Conservation (phyloP, 2,797 vertebrate genomes). For the Neosilurus hyrtlii region DNA sequence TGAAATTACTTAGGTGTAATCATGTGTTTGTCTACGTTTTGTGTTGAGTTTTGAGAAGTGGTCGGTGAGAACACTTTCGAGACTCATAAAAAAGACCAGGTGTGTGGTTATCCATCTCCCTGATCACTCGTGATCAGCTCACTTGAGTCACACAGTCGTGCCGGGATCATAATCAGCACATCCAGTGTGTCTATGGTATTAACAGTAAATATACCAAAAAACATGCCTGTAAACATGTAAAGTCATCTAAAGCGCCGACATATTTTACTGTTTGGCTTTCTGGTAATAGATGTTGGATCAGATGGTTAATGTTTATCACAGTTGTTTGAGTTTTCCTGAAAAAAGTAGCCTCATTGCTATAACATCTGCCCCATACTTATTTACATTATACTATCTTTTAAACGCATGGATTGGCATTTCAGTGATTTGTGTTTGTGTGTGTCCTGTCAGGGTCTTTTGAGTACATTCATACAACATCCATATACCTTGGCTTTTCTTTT, state of each 20-base stretch:
- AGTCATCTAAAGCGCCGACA: background rate
- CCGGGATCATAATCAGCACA: background rate
- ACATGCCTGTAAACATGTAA: background rate
- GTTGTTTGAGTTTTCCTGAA: background rate
- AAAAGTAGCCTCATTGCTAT: background rate
- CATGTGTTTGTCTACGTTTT: background rate
- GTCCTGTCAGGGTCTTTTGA: background rate
- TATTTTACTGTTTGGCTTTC: background rate
- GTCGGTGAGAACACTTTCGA: background rate
- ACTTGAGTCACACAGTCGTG: background rate
- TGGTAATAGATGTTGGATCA: background rate
- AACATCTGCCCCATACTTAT: background rate
- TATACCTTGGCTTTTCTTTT: background rate
- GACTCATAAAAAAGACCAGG: background rate
- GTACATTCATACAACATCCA: background rate
- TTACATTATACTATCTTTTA: background rate
- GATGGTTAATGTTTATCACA: constrained; percentile 1
- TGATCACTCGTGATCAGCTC: background rate
- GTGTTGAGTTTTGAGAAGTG: background rate
- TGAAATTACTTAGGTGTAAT: background rate
- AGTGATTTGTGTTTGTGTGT: constrained; percentile 8
- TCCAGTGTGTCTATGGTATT: background rate
- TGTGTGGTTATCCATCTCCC: background rate
- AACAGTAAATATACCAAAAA: background rate
- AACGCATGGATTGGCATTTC: background rate